Evolutionary conservation across 2,888 invertebrate species (phyloP).

Genomic region (Brachyopa scutellaris): DNA sequence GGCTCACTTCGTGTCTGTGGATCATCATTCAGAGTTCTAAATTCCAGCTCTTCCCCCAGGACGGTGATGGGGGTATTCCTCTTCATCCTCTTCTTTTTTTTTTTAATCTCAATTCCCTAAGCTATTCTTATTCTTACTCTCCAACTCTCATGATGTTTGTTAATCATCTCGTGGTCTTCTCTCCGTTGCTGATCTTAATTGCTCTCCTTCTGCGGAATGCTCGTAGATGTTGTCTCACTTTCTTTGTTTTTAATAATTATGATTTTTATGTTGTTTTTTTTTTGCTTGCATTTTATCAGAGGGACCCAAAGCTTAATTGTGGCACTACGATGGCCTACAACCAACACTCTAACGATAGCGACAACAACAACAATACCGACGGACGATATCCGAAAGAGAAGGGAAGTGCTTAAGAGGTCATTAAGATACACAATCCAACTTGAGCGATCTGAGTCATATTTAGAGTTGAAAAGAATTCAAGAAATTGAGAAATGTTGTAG

Average conservation of each 20-base stretch:
- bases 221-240: constrained; percentile 24
- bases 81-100: too few species aligned
- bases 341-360: too few species aligned
- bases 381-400: constrained; percentile 58
- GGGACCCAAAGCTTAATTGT: constrained; percentile 53
- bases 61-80: too few species aligned
- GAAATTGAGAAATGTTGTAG: too few species aligned
- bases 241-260: constrained; percentile 39
- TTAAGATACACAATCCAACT: constrained; percentile 62
- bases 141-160: constrained; percentile 36
- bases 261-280: too few species aligned
- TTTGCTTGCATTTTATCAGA: constrained; percentile 25
- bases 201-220: constrained; percentile 23
- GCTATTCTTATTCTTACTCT: constrained; percentile 18
- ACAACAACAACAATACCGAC: too few species aligned
- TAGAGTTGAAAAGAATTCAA: too few species aligned
- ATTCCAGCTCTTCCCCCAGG: constrained; percentile 6
- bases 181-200: constrained; percentile 38
- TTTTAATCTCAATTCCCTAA: constrained; percentile 22
- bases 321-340: too few species aligned
- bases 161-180: constrained; percentile 45
- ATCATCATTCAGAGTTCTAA: neutral
- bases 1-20: neutral
- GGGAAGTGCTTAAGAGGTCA: constrained; percentile 68
- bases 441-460: constrained; percentile 65